These are phyloP conservation scores for Amphipoea lucens DNA, from an alignment of 2,888 invertebrate species.

Conservation along the genomic window DNA sequence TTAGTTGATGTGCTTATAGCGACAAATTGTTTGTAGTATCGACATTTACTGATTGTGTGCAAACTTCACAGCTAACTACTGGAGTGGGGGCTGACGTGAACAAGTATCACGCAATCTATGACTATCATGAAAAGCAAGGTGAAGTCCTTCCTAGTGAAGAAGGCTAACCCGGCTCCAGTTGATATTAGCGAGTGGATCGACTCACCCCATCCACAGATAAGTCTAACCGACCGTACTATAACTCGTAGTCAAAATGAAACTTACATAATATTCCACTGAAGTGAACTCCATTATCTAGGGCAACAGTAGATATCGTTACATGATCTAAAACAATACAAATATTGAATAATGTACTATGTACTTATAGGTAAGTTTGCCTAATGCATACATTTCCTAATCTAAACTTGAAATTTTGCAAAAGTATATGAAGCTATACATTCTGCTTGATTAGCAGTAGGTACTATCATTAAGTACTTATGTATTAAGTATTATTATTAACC, in stretches of 20 bases:
- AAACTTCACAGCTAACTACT: conserved; percentile 84
- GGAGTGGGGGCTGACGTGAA: conserved; percentile 77
- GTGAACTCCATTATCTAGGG: conserved; percentile 20
- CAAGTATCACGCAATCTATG: conserved; percentile 72
- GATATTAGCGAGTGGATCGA: conserved; percentile 75
- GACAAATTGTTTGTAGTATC: conserved; percentile 46
- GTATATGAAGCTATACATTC: conserved; percentile 4
- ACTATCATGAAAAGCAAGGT: conserved; percentile 71
- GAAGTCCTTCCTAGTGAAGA: conserved; percentile 75
- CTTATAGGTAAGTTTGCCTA: conserved; percentile 46
- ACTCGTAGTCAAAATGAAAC: conserved; percentile 44
- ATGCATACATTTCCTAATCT: not conserved
- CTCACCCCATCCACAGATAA: conserved; percentile 78
- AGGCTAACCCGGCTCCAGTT: conserved; percentile 79
- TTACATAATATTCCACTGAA: conserved; percentile 13
- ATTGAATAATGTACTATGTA: conserved; percentile 6
- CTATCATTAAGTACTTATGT: not conserved
- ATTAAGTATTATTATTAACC: not conserved
- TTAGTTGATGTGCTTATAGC: conserved; percentile 53
- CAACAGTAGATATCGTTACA: conserved; percentile 27
- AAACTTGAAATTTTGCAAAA: not conserved
- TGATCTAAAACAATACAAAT: not conserved
- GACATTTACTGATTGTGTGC: conserved; percentile 76
- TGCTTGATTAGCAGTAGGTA: conserved; percentile 27
- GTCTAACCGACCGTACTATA: conserved; percentile 70